These are phyloP conservation scores for Batillaria attramentaria DNA, from an alignment of 1,140 invertebrate genomes.

Conservation along the genomic window DNA sequence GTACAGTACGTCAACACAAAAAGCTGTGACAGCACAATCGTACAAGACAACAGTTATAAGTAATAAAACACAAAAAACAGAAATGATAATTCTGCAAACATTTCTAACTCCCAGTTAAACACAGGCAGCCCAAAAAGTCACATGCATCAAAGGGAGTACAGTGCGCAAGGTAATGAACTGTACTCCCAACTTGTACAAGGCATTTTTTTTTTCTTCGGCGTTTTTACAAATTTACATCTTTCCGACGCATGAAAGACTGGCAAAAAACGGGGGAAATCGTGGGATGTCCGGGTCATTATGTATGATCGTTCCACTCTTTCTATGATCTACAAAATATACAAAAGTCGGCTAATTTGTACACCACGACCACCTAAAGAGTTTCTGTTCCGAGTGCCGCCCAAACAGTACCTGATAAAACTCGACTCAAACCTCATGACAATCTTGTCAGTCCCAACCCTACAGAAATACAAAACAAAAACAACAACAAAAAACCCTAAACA, in stretches of 20 bases:
- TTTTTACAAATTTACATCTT: neutral
- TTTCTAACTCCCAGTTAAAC: too few species aligned
- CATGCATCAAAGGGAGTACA: neutral
- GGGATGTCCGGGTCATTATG: neutral
- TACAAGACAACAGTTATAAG: neutral
- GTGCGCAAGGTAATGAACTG: neutral
- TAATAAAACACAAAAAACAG: neutral
- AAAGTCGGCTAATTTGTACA: too few species aligned
- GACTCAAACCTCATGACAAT: too few species aligned
- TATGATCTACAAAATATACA: neutral
- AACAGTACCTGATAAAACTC: neutral
- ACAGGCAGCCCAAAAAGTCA: too few species aligned
- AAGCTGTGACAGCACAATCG: neutral
- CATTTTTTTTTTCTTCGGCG: neutral
- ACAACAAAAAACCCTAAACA: too few species aligned
- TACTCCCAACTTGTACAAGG: too few species aligned
- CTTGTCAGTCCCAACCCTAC: too few species aligned
- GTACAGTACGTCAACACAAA: too few species aligned
- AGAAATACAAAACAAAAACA: too few species aligned
- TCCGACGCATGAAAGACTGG: constrained; percentile 1
- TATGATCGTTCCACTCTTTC: too few species aligned
- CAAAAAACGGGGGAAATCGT: neutral
- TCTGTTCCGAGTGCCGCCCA: neutral
- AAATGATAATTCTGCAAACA: neutral
- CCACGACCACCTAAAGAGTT: neutral